phyloP scores from a whole-genome alignment of 2,113 vertebrate species.

The Psammodynastes pulverulentus region DNA sequence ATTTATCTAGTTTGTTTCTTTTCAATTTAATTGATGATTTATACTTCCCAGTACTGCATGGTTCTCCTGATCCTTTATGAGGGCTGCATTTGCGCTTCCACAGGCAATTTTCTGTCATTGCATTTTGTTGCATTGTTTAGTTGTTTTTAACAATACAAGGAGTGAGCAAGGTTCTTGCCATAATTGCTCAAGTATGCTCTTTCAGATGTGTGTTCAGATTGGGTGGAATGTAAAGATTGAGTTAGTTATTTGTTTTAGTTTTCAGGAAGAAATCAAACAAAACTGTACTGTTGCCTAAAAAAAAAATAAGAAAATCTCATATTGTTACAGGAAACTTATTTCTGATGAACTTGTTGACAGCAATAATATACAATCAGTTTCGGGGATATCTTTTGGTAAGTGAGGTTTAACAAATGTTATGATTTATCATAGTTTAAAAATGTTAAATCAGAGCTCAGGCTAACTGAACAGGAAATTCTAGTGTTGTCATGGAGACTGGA shows the following conservation, averaged over 20 bases:
- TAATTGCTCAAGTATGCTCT: background rate
- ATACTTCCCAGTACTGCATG: background rate
- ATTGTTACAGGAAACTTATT: constrained; percentile 84
- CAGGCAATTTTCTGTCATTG: background rate
- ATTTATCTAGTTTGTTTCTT: background rate
- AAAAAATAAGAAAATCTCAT: background rate
- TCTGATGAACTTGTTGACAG: constrained; percentile 94
- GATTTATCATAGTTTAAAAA: background rate
- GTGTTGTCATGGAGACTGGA: background rate
- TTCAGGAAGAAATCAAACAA: background rate
- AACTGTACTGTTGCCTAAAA: background rate
- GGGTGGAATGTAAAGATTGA: background rate
- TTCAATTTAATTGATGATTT: background rate
- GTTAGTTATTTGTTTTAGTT: background rate
- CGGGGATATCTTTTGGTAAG: constrained; percentile 96
- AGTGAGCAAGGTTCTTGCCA: background rate
- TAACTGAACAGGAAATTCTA: background rate
- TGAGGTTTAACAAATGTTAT: background rate
- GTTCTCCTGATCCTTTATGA: background rate
- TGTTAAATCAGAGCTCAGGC: background rate
- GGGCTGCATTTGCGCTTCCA: background rate
- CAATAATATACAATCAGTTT: constrained; percentile 98
- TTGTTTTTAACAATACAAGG: background rate
- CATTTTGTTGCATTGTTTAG: background rate
- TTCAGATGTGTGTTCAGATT: background rate